Evolutionary conservation across 2,113 vertebrate genomes (phyloP), one percentile per base, ranked within the genome.

Genomic region (Jaculus jaculus): DNA sequence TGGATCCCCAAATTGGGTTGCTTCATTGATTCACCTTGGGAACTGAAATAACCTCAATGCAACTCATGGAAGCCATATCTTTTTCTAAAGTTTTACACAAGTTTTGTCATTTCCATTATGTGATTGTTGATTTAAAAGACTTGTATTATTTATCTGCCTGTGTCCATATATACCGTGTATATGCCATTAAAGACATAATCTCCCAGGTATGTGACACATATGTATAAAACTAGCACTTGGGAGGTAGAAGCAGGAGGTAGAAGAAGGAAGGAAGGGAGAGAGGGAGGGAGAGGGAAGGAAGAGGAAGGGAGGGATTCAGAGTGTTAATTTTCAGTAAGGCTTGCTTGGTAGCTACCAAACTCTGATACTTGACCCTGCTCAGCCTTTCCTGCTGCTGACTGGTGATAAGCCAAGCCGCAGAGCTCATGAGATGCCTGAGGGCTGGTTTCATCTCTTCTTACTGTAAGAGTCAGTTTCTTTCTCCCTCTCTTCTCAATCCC

Each of bases 291-390:
- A 12, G 20, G n/a, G 23, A 78, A 7, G 32, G n/a, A n/a, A 42
- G 24, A 47, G 42, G 42, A 47, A 8, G 42, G 42, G 42, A 47
- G 42, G 42, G 42, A 47, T 47, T 47, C 5, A 12, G 15, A 16
- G 54, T 13, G 34, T 79, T 95, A 66, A 82, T 92, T 92, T 94
- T 79, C 77, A 89, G 66, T 92, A 89, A 66, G n/a, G 6, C 65
- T n/a, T 5, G 24, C 51, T 54, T 86, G 68, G 32, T 60, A 28
- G 30, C 30, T 85, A 65, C 51, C 47, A 34, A 87, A 20, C 15
- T 20, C 20, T 42, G 15, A 42, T 34, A 51, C 60, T 91, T 89
- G 80, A 58, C 11, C 78, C 24, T 77, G 0, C 51, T 80, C 32
- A 34, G 61, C 24, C 3, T 24, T 39, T 34, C 16, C n/a, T 60